phyloP scores from a whole-genome alignment of 2,113 vertebrate genomes.

The Carlito syrichta region DNA sequence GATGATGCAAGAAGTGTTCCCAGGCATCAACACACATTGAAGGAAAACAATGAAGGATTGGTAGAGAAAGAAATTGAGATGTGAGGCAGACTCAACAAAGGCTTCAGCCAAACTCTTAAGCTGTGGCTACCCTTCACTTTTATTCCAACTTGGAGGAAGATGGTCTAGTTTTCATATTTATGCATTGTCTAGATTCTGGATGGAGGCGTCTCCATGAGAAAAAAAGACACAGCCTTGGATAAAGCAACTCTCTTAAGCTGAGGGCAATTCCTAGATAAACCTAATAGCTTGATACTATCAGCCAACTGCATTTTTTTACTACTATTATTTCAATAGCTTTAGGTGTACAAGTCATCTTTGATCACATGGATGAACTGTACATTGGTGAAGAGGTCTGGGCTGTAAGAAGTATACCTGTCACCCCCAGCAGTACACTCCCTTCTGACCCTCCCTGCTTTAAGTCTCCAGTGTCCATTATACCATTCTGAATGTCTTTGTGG shows the following conservation, averaged over 20 bases:
- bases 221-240: background rate
- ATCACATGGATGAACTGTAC: too few species aligned
- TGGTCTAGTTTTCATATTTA: background rate
- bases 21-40: background rate
- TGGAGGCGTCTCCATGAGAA: background rate
- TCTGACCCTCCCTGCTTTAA: too few species aligned
- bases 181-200: background rate
- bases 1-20: background rate
- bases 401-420: too few species aligned
- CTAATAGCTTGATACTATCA: background rate
- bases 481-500: too few species aligned
- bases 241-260: background rate
- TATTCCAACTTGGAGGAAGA: background rate
- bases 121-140: too few species aligned
- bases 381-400: too few species aligned
- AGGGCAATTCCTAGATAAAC: background rate
- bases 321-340: too few species aligned
- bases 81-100: background rate
- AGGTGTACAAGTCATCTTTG: too few species aligned
- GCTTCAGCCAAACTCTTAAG: background rate
- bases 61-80: background rate
- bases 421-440: too few species aligned
- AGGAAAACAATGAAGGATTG: background rate
- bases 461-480: too few species aligned
- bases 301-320: background rate